Conservation (phyloP, 2,797 vertebrate genomes). For the Sardinella longiceps region DNA sequence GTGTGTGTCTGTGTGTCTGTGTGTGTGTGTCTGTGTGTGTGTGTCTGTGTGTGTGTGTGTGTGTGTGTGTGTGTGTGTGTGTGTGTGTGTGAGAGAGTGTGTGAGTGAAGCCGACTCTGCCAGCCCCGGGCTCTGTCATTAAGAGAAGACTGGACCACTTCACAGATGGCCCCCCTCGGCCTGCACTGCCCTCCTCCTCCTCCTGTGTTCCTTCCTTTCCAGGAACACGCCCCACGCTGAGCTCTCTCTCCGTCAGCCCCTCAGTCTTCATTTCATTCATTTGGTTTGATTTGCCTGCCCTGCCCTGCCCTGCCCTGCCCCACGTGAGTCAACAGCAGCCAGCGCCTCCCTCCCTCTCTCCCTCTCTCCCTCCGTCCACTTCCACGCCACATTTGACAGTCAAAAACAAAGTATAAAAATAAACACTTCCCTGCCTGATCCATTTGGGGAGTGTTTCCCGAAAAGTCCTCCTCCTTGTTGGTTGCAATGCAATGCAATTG, state of each 20-base stretch:
- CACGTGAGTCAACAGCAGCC: neutral
- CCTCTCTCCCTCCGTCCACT: too few species aligned
- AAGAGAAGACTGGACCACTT: neutral
- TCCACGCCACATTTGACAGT: slow-evolving; percentile 8
- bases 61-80: neutral
- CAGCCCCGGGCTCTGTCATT: neutral
- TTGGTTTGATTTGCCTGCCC: neutral
- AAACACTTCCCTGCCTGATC: slow-evolving; percentile 35
- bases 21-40: neutral
- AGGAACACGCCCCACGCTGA: neutral
- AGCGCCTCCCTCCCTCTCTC: neutral
- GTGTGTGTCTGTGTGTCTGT: neutral
- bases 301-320: neutral
- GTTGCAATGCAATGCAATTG: too few species aligned
- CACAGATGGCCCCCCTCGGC: neutral
- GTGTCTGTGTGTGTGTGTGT: neutral
- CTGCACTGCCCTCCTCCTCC: neutral
- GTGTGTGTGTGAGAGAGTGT: neutral
- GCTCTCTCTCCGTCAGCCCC: neutral
- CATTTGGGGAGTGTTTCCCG: too few species aligned
- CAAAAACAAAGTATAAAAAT: neutral
- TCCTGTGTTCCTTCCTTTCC: neutral
- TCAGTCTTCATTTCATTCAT: neutral
- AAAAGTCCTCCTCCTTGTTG: too few species aligned
- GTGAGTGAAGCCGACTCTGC: neutral